Evolutionary conservation across 2,888 invertebrate genomes (phyloP).

Genomic region (Tachystola acroxantha): DNA sequence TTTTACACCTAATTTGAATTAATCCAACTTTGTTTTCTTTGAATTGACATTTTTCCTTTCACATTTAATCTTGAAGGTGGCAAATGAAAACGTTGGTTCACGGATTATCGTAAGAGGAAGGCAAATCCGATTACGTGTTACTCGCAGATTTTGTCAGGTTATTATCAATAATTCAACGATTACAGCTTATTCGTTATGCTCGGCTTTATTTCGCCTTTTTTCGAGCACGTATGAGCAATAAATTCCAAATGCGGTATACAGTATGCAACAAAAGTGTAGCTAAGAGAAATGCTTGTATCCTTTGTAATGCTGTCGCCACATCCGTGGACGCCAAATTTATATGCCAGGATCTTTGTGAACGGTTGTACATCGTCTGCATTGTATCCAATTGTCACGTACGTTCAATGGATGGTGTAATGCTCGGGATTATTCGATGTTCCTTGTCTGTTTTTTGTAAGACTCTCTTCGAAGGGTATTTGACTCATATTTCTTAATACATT

Average conservation of each 20-base stretch:
- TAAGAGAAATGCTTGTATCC: not conserved
- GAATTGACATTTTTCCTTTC: not conserved
- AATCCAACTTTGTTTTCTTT: not conserved
- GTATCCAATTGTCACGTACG: constrained; percentile 33
- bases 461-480: constrained; percentile 22
- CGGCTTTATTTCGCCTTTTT: constrained; percentile 22
- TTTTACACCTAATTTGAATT: too few species aligned
- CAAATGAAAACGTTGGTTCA: constrained; percentile 7
- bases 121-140: constrained; percentile 8
- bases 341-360: not conserved
- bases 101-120: constrained; percentile 7
- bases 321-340: not conserved
- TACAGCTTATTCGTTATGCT: constrained; percentile 16
- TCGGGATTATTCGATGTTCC: constrained; percentile 39
- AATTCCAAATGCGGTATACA: constrained; percentile 29
- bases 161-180: constrained; percentile 19
- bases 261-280: constrained; percentile 11
- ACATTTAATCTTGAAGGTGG: constrained; percentile 1
- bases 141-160: constrained; percentile 9
- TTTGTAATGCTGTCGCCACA: constrained; percentile 3
- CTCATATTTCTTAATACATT: too few species aligned
- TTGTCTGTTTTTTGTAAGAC: constrained; percentile 27
- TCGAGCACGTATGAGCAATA: constrained; percentile 41
- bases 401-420: constrained; percentile 45
- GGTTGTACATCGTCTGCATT: constrained; percentile 12